Base-by-base conservation (phyloP, 53 echinoderm and acorn worm species). In the Crossaster papposus region DNA sequence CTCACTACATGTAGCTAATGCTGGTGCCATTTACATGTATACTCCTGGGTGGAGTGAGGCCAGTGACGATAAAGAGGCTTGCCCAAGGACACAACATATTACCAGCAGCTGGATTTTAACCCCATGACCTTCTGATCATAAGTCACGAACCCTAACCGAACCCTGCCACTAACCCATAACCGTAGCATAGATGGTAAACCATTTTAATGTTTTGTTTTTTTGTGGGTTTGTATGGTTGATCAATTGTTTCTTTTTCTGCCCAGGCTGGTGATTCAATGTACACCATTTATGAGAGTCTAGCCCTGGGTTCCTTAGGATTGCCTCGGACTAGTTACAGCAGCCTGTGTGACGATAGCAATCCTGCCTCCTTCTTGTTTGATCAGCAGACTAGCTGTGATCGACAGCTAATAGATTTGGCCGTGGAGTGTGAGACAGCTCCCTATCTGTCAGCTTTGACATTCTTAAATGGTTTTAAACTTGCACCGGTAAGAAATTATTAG, bases 201-300 rank as follows among this genome's bases (percentile, higher is more conserved):
- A 20, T 62, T 62, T 62, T 9, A 62, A 62, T 0, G 28, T 23
- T 83, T 22, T 30, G 26, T 38, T 2, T 64, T 20, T 23, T 14
- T 30, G 14, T 13, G 50, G 13, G 36, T 20, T 6, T 81, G 18
- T 54, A 30, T 38, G 38, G 7, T 38, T 38, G n/a, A n/a, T 38
- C 38, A 38, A 44, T 44, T 44, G 44, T 44, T 44, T 44, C 44
- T 7, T 9, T 44, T 44, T 44, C 44, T 44, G n/a, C n/a, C 9
- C 78, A 97, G 97, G 94, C 90, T 81, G 97, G 97, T 32, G 93
- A 97, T 71, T 64, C 85, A 10, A 93, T 97, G 54, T 95, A 94
- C 90, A 97, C 97, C 18, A 30, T 97, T 15, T 95, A 94, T 90
- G 94, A 97, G 70, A 91, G 96, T 2, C 83, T 95, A 6, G 89